Percentiles rank a stretch among this genome's conserved stretches.
Evolutionary conservation across 2,888 invertebrate genomes (phyloP).

Genomic region (Epinotia ramella): DNA sequence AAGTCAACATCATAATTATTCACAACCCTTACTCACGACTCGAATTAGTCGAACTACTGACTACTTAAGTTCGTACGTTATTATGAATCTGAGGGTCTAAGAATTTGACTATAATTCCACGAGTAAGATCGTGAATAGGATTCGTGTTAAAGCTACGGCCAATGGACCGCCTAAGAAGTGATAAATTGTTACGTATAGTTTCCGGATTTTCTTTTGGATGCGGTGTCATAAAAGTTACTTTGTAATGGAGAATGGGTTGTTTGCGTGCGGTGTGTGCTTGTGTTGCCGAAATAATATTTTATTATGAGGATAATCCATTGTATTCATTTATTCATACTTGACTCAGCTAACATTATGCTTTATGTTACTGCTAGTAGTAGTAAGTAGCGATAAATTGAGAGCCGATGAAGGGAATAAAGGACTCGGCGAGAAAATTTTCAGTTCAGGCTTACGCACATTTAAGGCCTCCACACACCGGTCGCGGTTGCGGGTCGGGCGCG

Average conservation of each 20-base stretch:
- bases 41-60: no score
- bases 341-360: background rate
- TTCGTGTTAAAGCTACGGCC: background rate
- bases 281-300: background rate
- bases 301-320: slow-evolving; percentile 7
- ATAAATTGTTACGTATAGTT: slow-evolving; percentile 39
- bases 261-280: background rate
- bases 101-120: no score
- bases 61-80: no score
- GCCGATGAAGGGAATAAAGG: no score
- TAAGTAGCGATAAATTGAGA: background rate
- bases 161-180: slow-evolving; percentile 29
- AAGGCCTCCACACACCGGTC: no score
- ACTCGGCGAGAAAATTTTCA: no score
- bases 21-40: no score
- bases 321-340: slow-evolving; percentile 14
- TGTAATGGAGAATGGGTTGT: background rate
- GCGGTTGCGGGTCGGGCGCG: no score
- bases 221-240: slow-evolving; percentile 33
- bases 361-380: background rate
- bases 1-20: no score
- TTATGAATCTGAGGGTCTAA: no score
- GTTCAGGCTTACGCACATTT: no score
- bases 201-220: slow-evolving; percentile 10
- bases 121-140: background rate